Base-by-base conservation (phyloP, 30 jellyfish, hydroid and myxozoan genomes). In the Mastigias papua region DNA sequence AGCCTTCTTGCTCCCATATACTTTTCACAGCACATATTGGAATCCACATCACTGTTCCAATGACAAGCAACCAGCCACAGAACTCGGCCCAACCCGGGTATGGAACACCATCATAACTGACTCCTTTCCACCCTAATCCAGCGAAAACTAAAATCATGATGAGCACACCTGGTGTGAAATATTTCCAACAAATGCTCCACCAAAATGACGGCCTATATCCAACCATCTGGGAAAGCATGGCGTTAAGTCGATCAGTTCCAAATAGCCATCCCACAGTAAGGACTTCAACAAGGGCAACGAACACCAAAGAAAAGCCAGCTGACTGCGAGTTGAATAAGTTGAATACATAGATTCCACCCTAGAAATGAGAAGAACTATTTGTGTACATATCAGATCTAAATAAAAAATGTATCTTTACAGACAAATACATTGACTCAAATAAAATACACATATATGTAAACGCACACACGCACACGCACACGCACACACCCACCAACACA, bases 131-230 rank as follows among this genome's bases (percentile, higher is more conserved):
- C 3, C 89, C 91, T 48, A 90, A 34, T 1, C 75, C 86, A 15
- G 89, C 90, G 34, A 78, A 90, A n/a, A 68, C 58, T 1, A 86
- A 25, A 48, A 90, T 88, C 82, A 82, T 82, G 31, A 50, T 51
- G 22, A 90, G 73, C 5, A 93, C 75, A 17, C 74, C 89, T 1
- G 98, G 98, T 0, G 98, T 83, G n/a, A 93, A 64, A 50, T 77
- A 88, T 64, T 84, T 87, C 98, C 98, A 93, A 58, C 98, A 93
- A 16, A 93, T 68, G 73, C 92, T 84, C 98, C 98, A 93, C 97
- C 98, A 93, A 3, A 77, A 16, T 26, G 93, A 83, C 22, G 98
- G 98, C 67, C 58, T 58, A 42, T 87, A 54, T n/a, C 98, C 98
- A 69, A 87, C 82, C 98, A 93, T 93, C 48, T 85, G 92, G 30